Percentiles rank a stretch among this genome's conserved stretches.
phyloP scores from a whole-genome alignment of 1,140 invertebrate genomes.

The Scaptomyza montana region DNA sequence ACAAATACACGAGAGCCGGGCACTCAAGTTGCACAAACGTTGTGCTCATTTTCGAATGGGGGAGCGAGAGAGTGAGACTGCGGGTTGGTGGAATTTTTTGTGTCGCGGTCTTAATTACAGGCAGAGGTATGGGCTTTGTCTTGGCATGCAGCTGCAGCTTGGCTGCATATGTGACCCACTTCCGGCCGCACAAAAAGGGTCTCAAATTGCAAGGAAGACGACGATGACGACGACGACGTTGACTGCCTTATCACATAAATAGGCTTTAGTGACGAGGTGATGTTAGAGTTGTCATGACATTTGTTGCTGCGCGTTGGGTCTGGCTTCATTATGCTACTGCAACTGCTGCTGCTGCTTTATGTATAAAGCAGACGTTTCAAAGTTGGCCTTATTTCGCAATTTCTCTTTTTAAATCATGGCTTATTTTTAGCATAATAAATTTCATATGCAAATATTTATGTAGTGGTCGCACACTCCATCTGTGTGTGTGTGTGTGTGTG shows the following conservation, averaged over 20 bases:
- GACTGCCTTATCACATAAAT: slow-evolving; percentile 57
- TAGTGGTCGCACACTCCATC: slow-evolving; percentile 8
- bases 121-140: slow-evolving; percentile 55
- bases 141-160: slow-evolving; percentile 40
- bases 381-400: slow-evolving; percentile 71
- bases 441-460: slow-evolving; percentile 78
- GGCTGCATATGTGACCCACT: slow-evolving; percentile 73
- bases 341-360: not conserved
- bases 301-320: slow-evolving; percentile 45
- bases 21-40: slow-evolving; percentile 63
- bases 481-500: slow-evolving; percentile 12
- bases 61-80: slow-evolving; percentile 1
- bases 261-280: slow-evolving; percentile 55
- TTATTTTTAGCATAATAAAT: slow-evolving; percentile 82
- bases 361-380: slow-evolving; percentile 17
- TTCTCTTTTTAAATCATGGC: slow-evolving; percentile 70
- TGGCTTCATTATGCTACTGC: slow-evolving; percentile 67
- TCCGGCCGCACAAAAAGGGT: slow-evolving; percentile 69
- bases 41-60: slow-evolving; percentile 50
- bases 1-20: slow-evolving; percentile 15
- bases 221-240: slow-evolving; percentile 15
- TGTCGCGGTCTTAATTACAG: slow-evolving; percentile 71
- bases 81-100: slow-evolving; percentile 9
- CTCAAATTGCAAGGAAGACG: slow-evolving; percentile 56
- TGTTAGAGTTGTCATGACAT: slow-evolving; percentile 74